Percentiles rank a stretch among this genome's conserved stretches.
phyloP scores from a whole-genome alignment of 2,797 vertebrate species.

The Crenichthys baileyi region DNA sequence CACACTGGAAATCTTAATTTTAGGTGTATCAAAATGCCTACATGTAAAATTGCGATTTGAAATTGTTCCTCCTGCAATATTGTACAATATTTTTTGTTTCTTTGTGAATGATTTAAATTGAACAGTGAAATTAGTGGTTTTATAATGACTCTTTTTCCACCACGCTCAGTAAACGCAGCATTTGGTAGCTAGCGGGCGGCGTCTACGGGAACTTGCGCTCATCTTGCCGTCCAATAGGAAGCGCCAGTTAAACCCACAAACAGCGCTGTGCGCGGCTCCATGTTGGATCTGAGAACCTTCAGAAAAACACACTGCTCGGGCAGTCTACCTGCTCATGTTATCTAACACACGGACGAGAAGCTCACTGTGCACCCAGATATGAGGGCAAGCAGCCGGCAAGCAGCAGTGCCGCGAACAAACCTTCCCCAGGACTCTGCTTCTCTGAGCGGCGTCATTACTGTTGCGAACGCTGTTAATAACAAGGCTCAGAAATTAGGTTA shows the following conservation, averaged over 20 bases:
- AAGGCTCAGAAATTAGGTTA: slow-evolving; percentile 50
- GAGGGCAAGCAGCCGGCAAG: slow-evolving; percentile 30
- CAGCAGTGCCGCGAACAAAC: slow-evolving; percentile 29
- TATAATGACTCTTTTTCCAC: neutral
- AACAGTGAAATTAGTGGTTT: neutral
- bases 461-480: slow-evolving; percentile 28
- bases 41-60: neutral
- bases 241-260: slow-evolving; percentile 38
- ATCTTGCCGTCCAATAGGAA: slow-evolving; percentile 67
- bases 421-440: neutral
- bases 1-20: neutral
- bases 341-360: slow-evolving; percentile 3
- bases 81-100: neutral
- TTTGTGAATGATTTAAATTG: neutral
- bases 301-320: slow-evolving; percentile 22
- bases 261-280: slow-evolving; percentile 64
- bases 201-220: slow-evolving; percentile 49
- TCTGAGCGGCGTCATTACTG: slow-evolving; percentile 10
- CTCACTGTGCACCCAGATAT: slow-evolving; percentile 45
- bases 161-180: slow-evolving; percentile 33
- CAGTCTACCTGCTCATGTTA: slow-evolving; percentile 27
- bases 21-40: neutral
- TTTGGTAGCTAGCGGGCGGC: slow-evolving; percentile 50
- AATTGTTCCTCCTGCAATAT: neutral
- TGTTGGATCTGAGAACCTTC: slow-evolving; percentile 65